Base-by-base conservation (phyloP, 2,888 invertebrate genomes). In the Limnephilus marmoratus region DNA sequence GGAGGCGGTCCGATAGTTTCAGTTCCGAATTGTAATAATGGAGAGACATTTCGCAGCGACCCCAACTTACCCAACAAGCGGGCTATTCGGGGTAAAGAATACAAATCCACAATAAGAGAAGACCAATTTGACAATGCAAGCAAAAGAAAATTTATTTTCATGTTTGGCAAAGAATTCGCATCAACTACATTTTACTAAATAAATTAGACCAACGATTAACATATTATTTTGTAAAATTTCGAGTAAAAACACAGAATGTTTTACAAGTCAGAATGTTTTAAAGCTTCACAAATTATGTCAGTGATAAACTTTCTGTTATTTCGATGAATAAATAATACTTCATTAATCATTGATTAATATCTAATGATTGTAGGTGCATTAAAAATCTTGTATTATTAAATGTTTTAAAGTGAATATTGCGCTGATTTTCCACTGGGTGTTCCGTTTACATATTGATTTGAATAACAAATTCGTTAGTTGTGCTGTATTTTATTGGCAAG, bases 1-100 rank as follows among this genome's bases (percentile, higher is more conserved):
- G 85, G 90, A 81, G 83, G 91, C 82, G 91, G 49, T 18, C 68
- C 91, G 92, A 91, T 92, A 91, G 91, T 91, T 91, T 91, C 81
- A 29, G 29, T 29, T 41, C 24, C n/a, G 53, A 68, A 68, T 68
- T 37, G 68, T 24, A 88, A 68, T 88, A 88, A 88, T 68, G 45
- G 80, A 81, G 41, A 81, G 81, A 24, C 68, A 15, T 68, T 87
- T 49, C 87, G 4, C 53, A 34, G 29, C 41, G 31, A 34, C 82
- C 81, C 81, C n/a, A 81, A 29, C 81, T 9, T 81, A 24, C 81
- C 34, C 82, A 34, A 82, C 15, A 18, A 31, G 34, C 82, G 34
- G 31, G 34, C 29, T 18, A 82, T 24, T 34, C 34, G 87, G 53
- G 87, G 12, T 29, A 53, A 87, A 68, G 29, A 68, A 88, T 53